Evolutionary conservation across 2,797 vertebrate species (phyloP).

Genomic region (Paguma larvata): DNA sequence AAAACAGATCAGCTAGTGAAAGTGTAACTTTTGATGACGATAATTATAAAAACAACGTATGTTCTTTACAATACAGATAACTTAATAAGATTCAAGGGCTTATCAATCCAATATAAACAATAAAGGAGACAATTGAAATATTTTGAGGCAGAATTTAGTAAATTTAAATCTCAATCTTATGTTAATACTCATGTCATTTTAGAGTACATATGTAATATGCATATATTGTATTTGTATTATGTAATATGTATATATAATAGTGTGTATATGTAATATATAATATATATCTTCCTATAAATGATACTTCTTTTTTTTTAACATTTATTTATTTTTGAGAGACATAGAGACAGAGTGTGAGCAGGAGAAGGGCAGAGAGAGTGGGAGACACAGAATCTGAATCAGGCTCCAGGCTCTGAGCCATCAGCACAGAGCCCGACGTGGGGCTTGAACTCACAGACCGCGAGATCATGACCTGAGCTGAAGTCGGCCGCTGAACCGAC

Average conservation of each 20-base stretch:
- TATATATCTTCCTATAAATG: not conserved
- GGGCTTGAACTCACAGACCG: no score
- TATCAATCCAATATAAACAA: not conserved
- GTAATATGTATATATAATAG: no score
- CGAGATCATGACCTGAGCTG: no score
- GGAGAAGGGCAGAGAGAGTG: no score
- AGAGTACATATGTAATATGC: not conserved
- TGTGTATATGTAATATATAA: no score
- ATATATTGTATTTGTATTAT: not conserved
- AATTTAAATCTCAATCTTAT: not conserved
- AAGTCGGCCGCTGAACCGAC: no score
- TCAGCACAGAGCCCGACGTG: no score
- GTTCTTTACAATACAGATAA: not conserved
- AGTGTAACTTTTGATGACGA: not conserved
- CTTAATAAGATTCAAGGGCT: not conserved
- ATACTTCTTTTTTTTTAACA: no score
- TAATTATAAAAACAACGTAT: not conserved
- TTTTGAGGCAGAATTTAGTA: not conserved
- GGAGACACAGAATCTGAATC: no score
- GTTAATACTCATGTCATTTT: not conserved
- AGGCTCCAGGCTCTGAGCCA: no score
- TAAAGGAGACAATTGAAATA: not conserved
- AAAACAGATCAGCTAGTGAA: not conserved
- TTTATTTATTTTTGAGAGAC: no score
- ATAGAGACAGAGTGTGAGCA: no score